Base-by-base conservation (phyloP, 2,888 invertebrate genomes). In the Podabrus alpinus region DNA sequence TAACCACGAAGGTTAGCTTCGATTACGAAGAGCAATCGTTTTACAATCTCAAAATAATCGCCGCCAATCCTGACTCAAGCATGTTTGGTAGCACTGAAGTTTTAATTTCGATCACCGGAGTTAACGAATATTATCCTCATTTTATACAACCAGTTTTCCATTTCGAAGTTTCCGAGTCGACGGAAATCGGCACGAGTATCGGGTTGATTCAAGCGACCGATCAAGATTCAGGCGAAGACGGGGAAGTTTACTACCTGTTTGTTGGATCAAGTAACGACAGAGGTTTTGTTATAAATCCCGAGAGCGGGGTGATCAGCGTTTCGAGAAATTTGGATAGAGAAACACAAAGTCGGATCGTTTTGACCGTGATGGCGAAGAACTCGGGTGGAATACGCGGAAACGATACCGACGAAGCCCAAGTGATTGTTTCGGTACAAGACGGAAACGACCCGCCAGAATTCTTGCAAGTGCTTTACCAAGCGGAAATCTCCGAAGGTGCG, bases 381-480 rank as follows among this genome's bases (percentile, higher is more conserved):
- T 92, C 93, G 68, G 98, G 98, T 13, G 95, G 97, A 15, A 97
- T 98, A 80, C 91, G 94, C 59, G 98, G 98, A 3, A 97, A 97
- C 85, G 97, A 98, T 83, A 97, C 97, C 0, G 97, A 97, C 84
- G 97, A 96, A 88, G 97, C 97, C 3, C 96, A 96, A 87, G 95
- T 98, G 0, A 95, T 96, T 67, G 94, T 98, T 77, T 94, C 95
- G 0, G 95, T 98, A 78, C 96, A 97, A 88, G 98, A 98, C 86
- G 97, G 97, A 16, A 98, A 98, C 85, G 98, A 98, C 88, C 97
- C 98, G 0, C 98, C 98, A 0, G 95, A 96, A 85, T 98, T 98
- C 85, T 87, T 93, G n/a, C 92, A 94, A 82, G 90, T 90, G 68
- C 85, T 91, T 16, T 98, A 98, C 85, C 93, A 94, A 83, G 92